Conservation (phyloP, 2,888 invertebrate genomes). For the Ceraclea dissimilis region DNA sequence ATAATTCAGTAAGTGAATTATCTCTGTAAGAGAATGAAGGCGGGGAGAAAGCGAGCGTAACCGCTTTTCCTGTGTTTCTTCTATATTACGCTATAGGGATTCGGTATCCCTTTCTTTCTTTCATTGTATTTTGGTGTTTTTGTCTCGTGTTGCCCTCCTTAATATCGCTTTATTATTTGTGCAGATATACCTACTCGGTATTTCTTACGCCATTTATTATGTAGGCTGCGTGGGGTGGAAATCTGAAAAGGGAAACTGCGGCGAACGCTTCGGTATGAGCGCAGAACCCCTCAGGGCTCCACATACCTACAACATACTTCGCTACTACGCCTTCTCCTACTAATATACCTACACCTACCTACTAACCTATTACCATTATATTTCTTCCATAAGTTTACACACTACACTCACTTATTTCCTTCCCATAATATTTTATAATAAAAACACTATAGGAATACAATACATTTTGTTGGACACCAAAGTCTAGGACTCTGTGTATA, state of each 20-base stretch:
- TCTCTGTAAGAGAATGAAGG: slow-evolving; percentile 31
- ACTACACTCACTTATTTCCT: too few species aligned
- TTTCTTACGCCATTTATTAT: slow-evolving; percentile 26
- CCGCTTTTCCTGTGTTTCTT: slow-evolving; percentile 44
- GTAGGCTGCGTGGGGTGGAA: slow-evolving; percentile 22
- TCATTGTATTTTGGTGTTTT: neutral
- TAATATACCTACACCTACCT: slow-evolving; percentile 16
- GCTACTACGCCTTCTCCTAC: slow-evolving; percentile 6
- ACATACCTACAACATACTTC: slow-evolving; percentile 25
- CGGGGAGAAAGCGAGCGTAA: slow-evolving; percentile 44
- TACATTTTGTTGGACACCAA: too few species aligned
- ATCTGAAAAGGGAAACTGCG: slow-evolving; percentile 26
- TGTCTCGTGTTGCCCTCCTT: slow-evolving; percentile 4
- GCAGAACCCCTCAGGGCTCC: slow-evolving; percentile 11
- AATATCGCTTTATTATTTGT: slow-evolving; percentile 24
- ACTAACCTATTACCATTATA: slow-evolving; percentile 22
- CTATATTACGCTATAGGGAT: neutral
- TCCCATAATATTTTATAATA: too few species aligned
- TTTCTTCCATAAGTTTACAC: slow-evolving; percentile 15
- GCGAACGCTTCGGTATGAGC: slow-evolving; percentile 22
- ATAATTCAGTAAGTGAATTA: slow-evolving; percentile 48
- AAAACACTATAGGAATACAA: too few species aligned
- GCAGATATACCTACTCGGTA: slow-evolving; percentile 25
- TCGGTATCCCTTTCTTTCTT: neutral
- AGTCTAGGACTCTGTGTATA: too few species aligned